phyloP scores from a whole-genome alignment of 2,888 invertebrate species.

The Tachystola acroxantha region DNA sequence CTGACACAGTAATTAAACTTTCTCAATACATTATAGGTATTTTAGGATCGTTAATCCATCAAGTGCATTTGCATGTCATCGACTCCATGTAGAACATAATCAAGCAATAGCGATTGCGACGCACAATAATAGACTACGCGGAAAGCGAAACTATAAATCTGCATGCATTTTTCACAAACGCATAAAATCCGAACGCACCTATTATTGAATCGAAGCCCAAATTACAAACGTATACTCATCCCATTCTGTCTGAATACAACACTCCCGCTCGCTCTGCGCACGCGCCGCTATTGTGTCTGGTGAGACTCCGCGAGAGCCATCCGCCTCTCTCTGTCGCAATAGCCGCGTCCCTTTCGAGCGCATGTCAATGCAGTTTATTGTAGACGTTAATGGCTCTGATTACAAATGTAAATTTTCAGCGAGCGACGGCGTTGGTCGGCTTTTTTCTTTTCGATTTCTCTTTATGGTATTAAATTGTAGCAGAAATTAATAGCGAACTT shows the following conservation, averaged over 20 bases:
- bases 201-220: constrained; percentile 54
- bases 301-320: constrained; percentile 45
- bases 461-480: constrained; percentile 68
- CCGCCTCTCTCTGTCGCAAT: constrained; percentile 44
- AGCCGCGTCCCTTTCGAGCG: constrained; percentile 49
- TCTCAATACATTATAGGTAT: too few relatives aligned
- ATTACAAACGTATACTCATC: constrained; percentile 33
- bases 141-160: constrained; percentile 65
- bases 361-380: constrained; percentile 76
- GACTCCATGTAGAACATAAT: constrained; percentile 5
- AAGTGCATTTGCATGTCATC: constrained; percentile 3
- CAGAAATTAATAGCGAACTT: constrained; percentile 47
- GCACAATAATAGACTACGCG: constrained; percentile 56
- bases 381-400: constrained; percentile 74
- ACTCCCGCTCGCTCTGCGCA: constrained; percentile 52
- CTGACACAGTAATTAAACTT: too few relatives aligned
- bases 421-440: constrained; percentile 67
- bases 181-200: constrained; percentile 69
- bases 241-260: constrained; percentile 36
- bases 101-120: constrained; percentile 7
- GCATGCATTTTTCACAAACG: constrained; percentile 70
- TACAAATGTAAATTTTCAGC: constrained; percentile 77
- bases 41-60: background rate
- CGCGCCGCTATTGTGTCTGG: constrained; percentile 74
- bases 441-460: constrained; percentile 65